These are phyloP conservation scores for Acleris holmiana DNA, from an alignment of 2,888 invertebrate species.

Conservation along the genomic window DNA sequence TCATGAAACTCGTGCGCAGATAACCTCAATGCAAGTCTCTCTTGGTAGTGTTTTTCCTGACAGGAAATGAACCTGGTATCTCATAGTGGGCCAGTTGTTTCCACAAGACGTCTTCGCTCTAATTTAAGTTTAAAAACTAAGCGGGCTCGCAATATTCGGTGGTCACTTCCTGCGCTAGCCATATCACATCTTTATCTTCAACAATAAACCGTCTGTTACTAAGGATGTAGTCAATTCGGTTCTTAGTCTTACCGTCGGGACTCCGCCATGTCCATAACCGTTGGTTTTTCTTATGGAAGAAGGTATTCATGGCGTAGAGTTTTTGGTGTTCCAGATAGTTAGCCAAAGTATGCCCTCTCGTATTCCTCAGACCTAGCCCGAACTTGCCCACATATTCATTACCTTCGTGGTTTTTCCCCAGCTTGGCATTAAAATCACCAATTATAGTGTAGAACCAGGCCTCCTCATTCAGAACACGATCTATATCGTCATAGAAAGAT, in stretches of 20 bases:
- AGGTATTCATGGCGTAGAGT: constrained; percentile 3
- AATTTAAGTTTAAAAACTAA: background rate
- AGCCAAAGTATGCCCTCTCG: background rate
- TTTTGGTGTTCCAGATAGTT: background rate
- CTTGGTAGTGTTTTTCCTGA: background rate
- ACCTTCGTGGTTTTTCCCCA: background rate
- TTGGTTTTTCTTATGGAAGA: background rate
- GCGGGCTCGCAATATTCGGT: background rate
- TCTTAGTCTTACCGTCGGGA: background rate
- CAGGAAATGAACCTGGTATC: background rate
- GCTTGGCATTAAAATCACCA: constrained; percentile 1
- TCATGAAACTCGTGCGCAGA: background rate
- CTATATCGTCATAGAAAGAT: background rate
- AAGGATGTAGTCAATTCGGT: background rate
- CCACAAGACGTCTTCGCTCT: background rate
- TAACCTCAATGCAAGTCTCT: background rate
- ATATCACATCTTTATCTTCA: background rate
- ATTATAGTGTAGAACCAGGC: background rate
- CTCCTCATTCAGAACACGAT: background rate
- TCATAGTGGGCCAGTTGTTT: background rate
- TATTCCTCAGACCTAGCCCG: background rate
- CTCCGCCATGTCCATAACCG: constrained; percentile 1
- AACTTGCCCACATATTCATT: background rate
- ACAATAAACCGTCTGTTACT: background rate
- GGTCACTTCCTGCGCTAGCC: background rate